Base-by-base conservation (phyloP, 1,140 invertebrate species). In the Planococcus citri region DNA sequence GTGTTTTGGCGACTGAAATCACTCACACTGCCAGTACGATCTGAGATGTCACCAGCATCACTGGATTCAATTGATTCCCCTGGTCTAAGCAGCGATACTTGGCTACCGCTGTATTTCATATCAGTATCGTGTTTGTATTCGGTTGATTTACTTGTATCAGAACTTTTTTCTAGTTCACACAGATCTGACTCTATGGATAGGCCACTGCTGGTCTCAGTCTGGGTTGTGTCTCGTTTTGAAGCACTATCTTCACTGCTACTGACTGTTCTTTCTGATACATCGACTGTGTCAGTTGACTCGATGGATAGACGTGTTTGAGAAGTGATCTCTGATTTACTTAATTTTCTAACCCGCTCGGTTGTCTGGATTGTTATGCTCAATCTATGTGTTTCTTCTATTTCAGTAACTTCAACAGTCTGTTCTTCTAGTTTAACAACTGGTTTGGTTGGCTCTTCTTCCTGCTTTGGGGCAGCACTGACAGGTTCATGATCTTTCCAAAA, bases 1-100 rank as follows among this genome's bases (percentile, higher is more conserved):
- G 74, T 72, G 24, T 64, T 29, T 73, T 76, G 68, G 74, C 77
- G 22, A 74, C 76, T 69, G 77, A 76, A 75, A 72, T 81, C 80
- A 79, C 82, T 82, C 72, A 83, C 77, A 74, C 83, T 85, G 0
- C 82, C 83, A 0, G 84, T 84, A 14, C 83, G 76, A 24, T 82
- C 84, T 0, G 84, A 83, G 8, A 79, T 79, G 27, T 82, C 82
- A 0, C 80, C 80, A 9, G 80, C 78, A 69, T 86, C 84, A 71
- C 81, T 86, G 0, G 84, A 86, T 73, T 86, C 85, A 6, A 85
- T 79, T 1, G 85, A 86, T 73, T 83, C 82, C 0, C 81, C 82
- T 8, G 76, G 76, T 57, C 76, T 70, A 37, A 75, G 25, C 38
- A 77, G 38, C 24, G 73, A 71, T 21, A 70, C 70, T 27, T 74